These are phyloP conservation scores for Cosmorhoe ocellata DNA, from an alignment of 2,888 invertebrate species.

Conservation along the genomic window DNA sequence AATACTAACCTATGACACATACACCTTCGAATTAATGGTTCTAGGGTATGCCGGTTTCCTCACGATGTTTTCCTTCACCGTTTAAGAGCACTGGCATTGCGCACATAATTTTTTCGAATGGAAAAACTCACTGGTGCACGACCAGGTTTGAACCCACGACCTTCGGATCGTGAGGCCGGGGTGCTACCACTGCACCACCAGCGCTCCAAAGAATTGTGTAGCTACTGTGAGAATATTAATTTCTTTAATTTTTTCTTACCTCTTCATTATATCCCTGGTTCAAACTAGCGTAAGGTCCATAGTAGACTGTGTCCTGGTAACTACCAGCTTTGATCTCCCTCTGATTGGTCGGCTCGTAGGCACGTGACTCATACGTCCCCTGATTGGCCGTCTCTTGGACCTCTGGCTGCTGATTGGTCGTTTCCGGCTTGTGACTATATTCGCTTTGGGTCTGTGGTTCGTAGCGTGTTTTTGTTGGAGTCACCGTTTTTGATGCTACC, in stretches of 20 bases:
- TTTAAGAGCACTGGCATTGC: too few relatives aligned
- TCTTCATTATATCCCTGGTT: conserved; percentile 43
- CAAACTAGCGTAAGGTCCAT: conserved; percentile 19
- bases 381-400: conserved; percentile 6
- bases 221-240: too few relatives aligned
- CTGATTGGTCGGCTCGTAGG: conserved; percentile 31
- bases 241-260: conserved; percentile 33
- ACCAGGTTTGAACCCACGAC: too few relatives aligned
- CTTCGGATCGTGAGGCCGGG: too few relatives aligned
- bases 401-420: conserved; percentile 5
- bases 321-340: conserved; percentile 32
- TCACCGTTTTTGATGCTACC: conserved; percentile 43
- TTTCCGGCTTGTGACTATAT: neutral
- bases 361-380: neutral
- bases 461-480: conserved; percentile 43
- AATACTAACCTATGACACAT: too few relatives aligned
- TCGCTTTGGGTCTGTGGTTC: conserved; percentile 21
- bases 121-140: too few relatives aligned
- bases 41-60: too few relatives aligned
- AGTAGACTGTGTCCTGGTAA: conserved; percentile 25
- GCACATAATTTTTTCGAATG: too few relatives aligned
- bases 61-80: too few relatives aligned
- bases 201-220: too few relatives aligned
- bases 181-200: too few relatives aligned
- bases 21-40: too few relatives aligned